Percentiles rank a stretch among this genome's conserved stretches.
Conservation (phyloP, 1,140 invertebrate species). For the Campodea augens region DNA sequence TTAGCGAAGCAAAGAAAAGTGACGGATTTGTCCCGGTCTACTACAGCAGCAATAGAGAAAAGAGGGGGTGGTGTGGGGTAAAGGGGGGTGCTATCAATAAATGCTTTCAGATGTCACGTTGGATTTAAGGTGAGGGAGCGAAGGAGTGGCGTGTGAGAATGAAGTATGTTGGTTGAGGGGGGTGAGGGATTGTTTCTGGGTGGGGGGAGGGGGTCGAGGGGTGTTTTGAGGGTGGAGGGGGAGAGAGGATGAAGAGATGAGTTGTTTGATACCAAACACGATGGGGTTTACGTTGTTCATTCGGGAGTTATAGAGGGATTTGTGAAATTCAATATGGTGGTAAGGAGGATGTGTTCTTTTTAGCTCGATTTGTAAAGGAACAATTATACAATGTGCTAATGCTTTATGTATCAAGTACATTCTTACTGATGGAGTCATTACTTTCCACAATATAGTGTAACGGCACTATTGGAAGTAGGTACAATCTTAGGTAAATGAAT, state of each 20-base stretch:
- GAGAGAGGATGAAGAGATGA: slow-evolving; percentile 1
- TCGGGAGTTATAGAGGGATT: too few relatives aligned
- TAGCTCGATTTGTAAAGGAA: too few relatives aligned
- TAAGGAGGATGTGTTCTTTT: too few relatives aligned
- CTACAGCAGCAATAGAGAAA: slow-evolving; percentile 9
- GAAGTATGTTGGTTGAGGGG: slow-evolving; percentile 8
- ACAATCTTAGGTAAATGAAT: too few relatives aligned
- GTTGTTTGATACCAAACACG: not conserved
- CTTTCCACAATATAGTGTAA: too few relatives aligned
- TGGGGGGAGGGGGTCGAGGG: slow-evolving; percentile 2
- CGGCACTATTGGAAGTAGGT: too few relatives aligned
- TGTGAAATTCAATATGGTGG: too few relatives aligned
- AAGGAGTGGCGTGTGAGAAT: slow-evolving; percentile 11
- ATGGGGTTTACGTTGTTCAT: not conserved
- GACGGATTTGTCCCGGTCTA: too few relatives aligned
- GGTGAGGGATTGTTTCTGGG: slow-evolving; percentile 2
- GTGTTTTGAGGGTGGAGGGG: slow-evolving; percentile 1
- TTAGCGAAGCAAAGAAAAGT: not conserved
- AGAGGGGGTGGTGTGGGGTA: slow-evolving; percentile 8
- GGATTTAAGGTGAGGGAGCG: slow-evolving; percentile 2
- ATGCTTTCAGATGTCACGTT: not conserved
- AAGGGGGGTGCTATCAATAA: slow-evolving; percentile 12
- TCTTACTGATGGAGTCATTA: too few relatives aligned
- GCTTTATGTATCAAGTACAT: too few relatives aligned
- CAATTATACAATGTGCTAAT: too few relatives aligned